phyloP scores from a whole-genome alignment of 2,797 vertebrate genomes.

The Erethizon dorsatum region DNA sequence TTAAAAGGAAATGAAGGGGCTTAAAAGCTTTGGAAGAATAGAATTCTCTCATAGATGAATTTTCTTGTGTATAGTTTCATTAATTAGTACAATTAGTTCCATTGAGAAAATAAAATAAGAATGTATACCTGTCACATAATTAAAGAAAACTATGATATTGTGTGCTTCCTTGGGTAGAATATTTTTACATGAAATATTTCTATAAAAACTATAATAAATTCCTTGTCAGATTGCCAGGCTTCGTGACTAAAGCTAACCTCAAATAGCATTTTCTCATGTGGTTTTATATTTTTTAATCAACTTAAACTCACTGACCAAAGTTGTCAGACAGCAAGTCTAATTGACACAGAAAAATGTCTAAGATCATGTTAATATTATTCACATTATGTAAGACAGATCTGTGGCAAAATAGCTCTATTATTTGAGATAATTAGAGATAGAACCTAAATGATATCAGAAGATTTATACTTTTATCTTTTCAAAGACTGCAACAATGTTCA shows the following conservation, averaged over 20 bases:
- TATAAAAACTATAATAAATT: neutral
- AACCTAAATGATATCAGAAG: neutral
- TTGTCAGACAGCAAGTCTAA: neutral
- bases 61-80: neutral
- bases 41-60: neutral
- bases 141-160: neutral
- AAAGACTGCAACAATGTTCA: neutral
- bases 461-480: conserved; percentile 5
- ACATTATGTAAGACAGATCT: neutral
- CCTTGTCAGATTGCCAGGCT: neutral
- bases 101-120: neutral
- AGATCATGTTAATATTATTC: neutral
- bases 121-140: neutral
- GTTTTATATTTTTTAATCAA: conserved; percentile 40
- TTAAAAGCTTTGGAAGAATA: neutral
- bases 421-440: neutral
- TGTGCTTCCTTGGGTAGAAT: neutral
- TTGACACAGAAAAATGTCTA: conserved; percentile 18
- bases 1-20: neutral
- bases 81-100: neutral
- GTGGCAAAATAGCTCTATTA: neutral
- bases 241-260: neutral
- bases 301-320: neutral
- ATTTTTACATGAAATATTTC: neutral
- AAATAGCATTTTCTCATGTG: neutral